Conservation (phyloP, 2,888 invertebrate species). For the Nipponacmea schrenckii region DNA sequence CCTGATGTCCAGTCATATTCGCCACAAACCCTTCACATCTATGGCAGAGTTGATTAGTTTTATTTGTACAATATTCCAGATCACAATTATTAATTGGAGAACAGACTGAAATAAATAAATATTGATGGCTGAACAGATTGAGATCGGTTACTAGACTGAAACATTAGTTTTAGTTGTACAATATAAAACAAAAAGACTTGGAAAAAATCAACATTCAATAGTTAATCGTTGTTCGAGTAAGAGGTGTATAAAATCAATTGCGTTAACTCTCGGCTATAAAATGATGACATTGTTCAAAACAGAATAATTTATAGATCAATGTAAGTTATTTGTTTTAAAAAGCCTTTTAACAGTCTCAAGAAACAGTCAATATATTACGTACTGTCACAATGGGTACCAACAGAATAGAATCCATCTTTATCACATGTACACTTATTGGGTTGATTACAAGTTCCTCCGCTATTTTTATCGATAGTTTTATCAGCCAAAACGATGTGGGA, state of each 20-base stretch:
- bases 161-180: too few species aligned
- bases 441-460: constrained; percentile 29
- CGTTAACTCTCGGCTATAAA: too few species aligned
- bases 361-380: constrained; percentile 2
- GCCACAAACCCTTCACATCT: neutral
- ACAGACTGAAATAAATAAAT: neutral
- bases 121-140: too few species aligned
- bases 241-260: too few species aligned
- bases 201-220: too few species aligned
- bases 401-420: constrained; percentile 34
- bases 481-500: constrained; percentile 23
- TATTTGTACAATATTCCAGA: neutral
- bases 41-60: neutral
- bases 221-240: too few species aligned
- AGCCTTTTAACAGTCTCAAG: too few species aligned
- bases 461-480: constrained; percentile 16
- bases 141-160: too few species aligned
- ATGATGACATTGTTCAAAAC: neutral
- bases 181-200: too few species aligned
- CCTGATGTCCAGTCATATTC: neutral
- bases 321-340: too few species aligned
- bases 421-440: constrained; percentile 32
- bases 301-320: too few species aligned
- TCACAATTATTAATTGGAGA: neutral
- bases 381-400: constrained; percentile 33